Base-by-base conservation (phyloP, 2,888 invertebrate species). In the Eupsilia transversa region DNA sequence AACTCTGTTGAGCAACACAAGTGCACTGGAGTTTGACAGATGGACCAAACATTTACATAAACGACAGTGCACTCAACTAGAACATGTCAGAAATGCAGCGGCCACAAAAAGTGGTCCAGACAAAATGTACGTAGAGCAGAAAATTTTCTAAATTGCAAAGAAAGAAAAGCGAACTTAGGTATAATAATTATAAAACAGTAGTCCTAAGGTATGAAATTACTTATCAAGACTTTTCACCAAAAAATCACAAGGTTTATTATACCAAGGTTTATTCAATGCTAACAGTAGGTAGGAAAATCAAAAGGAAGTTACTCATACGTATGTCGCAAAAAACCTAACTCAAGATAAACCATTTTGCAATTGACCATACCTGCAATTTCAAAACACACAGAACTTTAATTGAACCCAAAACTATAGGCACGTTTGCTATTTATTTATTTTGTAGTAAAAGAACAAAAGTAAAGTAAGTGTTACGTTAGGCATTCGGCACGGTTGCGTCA, bases 401-500 rank as follows among this genome's bases (percentile, higher is more conserved):
- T 67, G 52, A 69, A 41, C 41, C 27, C 35, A 71, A 75, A 83
- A 72, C 27, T 54, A 66, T 35, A 66, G 35, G 12, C 27, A 56
- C 46, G 10, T 41, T 65, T 59, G 43, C 60, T 76, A 52, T 56
- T 66, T 66, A 61, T 81, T 80, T 81, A 74, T 80, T 76, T 85
- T 74, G 3, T 27, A 80, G 66, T 80, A 84, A 86, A 83, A 81
- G 75, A 82, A 89, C 80, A 84, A 86, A 83, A 87, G 79, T 84
- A 80, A 84, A 82, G 64, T 83, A 78, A 85, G 83, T 86, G 88
- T 85, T 87, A 86, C 87, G 88, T 83, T 84, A 76, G 84, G 75
- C 76, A 85, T 82, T 77, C 74, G 86, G 74, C 84, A 88, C 83
- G 87, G 93, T 94, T 94, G 94, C 95, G 94, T 94, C 92, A 91